phyloP scores from a whole-genome alignment of 2,888 invertebrate genomes.

The Clusia tigrina region DNA sequence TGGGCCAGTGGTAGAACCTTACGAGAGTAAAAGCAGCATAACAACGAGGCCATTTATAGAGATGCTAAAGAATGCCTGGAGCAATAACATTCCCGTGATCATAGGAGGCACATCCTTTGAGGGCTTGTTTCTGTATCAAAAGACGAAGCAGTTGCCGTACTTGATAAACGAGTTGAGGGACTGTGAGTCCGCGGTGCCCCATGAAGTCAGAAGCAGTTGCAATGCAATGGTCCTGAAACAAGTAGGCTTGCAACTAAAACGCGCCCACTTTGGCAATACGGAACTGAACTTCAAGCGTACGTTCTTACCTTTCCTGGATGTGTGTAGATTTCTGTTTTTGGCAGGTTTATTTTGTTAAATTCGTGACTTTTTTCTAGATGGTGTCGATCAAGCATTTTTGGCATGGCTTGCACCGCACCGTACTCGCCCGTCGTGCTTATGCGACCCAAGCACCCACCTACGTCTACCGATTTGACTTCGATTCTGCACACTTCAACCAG shows the following conservation, averaged over 20 bases:
- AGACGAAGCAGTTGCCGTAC: conserved; percentile 18
- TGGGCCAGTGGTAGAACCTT: conserved; percentile 59
- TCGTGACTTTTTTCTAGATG: conserved; percentile 33
- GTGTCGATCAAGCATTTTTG: conserved; percentile 51
- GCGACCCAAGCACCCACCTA: conserved; percentile 49
- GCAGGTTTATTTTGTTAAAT: background rate
- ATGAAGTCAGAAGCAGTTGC: conserved; percentile 43
- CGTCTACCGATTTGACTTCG: conserved; percentile 60
- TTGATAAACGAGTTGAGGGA: conserved; percentile 40
- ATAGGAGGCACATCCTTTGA: conserved; percentile 60
- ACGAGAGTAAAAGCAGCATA: conserved; percentile 50
- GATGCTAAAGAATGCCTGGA: conserved; percentile 53
- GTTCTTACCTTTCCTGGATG: conserved; percentile 37
- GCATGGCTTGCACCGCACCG: conserved; percentile 54
- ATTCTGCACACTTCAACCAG: conserved; percentile 60
- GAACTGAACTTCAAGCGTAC: conserved; percentile 28
- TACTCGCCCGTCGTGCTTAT: conserved; percentile 48
- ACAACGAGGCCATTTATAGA: conserved; percentile 49
- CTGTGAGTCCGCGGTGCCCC: conserved; percentile 60
- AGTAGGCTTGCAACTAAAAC: conserved; percentile 42
- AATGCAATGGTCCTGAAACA: conserved; percentile 36
- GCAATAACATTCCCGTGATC: conserved; percentile 58
- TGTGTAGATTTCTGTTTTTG: conserved; percentile 18
- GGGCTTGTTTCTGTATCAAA: conserved; percentile 53
- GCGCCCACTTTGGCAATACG: conserved; percentile 45